phyloP scores from a whole-genome alignment of 2,797 vertebrate species.

The Hoplostethus mediterraneus region DNA sequence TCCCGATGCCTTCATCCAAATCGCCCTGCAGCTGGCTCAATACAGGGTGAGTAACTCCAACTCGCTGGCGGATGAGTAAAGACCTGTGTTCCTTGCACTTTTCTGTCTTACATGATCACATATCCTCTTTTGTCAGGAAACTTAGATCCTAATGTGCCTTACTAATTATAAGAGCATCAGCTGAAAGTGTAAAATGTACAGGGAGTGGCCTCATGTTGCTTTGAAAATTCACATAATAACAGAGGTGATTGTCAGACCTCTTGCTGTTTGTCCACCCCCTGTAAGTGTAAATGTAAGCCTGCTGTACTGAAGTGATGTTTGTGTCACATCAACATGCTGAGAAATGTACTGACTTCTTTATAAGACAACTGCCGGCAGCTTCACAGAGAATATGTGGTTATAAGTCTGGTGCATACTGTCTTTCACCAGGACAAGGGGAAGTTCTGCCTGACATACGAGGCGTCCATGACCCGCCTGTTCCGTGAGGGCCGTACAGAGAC shows the following conservation, averaged over 20 bases:
- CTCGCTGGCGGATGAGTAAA: not conserved
- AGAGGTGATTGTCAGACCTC: no score
- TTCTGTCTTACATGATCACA: no score
- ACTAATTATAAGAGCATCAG: not conserved
- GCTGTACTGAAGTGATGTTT: not conserved
- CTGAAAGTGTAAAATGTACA: no score
- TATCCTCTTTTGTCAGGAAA: no score
- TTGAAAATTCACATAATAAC: no score
- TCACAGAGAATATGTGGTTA: not conserved
- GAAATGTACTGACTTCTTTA: not conserved
- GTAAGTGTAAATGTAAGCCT: not conserved
- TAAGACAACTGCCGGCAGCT: not conserved
- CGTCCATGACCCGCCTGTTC: conserved; percentile 97
- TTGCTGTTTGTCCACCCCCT: not conserved
- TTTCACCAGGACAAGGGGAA: conserved; percentile 91
- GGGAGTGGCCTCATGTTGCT: no score
- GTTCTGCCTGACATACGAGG: conserved; percentile 96
- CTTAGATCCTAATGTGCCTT: no score
- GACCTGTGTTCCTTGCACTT: not conserved
- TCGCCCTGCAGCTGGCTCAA: conserved; percentile 95
- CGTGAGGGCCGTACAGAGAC: conserved; percentile 97
- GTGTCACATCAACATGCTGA: not conserved
- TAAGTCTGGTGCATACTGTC: not conserved
- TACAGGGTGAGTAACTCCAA: conserved; percentile 84
- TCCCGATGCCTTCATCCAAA: conserved; percentile 95